phyloP scores from a whole-genome alignment of 2,113 vertebrate species.

The Elachura formosa region DNA sequence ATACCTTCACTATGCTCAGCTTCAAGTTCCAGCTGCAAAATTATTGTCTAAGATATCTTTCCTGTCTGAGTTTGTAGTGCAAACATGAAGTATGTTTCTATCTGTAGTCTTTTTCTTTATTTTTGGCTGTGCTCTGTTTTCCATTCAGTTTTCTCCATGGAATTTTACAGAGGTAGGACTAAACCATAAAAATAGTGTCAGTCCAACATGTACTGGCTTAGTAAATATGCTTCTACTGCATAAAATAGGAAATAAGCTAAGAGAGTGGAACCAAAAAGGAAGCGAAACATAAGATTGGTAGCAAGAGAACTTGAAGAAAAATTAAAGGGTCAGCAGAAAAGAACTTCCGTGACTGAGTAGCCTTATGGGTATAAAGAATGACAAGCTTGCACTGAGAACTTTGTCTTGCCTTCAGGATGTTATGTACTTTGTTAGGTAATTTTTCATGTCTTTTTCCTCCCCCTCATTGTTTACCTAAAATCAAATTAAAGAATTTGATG shows the following conservation, averaged over 20 bases:
- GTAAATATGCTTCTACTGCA: constrained; percentile 23
- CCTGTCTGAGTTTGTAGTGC: background rate
- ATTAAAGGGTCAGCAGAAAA: background rate
- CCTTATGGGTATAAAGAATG: background rate
- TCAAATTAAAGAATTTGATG: background rate
- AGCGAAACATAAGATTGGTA: background rate
- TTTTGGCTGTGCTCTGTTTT: background rate
- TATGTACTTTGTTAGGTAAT: background rate
- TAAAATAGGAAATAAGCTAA: constrained; percentile 29
- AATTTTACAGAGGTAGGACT: constrained; percentile 29
- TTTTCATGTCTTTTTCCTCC: fast-evolving
- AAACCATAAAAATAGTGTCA: constrained; percentile 24
- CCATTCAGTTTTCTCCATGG: background rate
- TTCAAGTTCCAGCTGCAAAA: background rate
- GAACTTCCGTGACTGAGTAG: background rate
- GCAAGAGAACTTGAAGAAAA: background rate
- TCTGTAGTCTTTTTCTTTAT: background rate
- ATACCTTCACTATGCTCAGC: background rate
- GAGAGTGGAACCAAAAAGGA: background rate
- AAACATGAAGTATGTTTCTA: background rate
- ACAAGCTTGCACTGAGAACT: background rate
- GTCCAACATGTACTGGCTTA: constrained; percentile 45
- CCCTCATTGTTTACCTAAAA: background rate
- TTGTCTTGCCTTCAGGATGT: background rate
- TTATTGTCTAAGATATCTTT: background rate